Evolutionary conservation across 2,113 vertebrate species (phyloP).

Genomic region (Cervus canadensis): DNA sequence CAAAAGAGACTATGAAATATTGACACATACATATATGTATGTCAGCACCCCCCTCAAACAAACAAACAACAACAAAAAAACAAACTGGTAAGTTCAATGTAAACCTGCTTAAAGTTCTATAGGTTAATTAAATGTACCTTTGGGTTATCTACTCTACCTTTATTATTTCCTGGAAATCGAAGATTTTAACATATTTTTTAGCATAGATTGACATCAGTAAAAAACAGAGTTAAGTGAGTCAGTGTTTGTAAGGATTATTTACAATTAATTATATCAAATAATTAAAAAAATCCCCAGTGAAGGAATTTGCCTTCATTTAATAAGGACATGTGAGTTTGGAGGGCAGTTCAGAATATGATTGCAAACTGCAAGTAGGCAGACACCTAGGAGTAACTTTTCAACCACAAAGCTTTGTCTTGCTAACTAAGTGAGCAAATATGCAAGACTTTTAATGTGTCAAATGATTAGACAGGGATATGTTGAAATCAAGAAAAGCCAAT

Average conservation of each 20-base stretch:
- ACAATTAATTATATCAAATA: constrained; percentile 8
- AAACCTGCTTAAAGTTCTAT: background rate
- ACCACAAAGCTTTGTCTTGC: background rate
- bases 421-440: background rate
- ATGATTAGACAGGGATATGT: background rate
- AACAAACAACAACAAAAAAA: background rate
- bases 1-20: background rate
- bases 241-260: background rate
- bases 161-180: background rate
- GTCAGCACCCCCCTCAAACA: background rate
- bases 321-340: background rate
- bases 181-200: background rate
- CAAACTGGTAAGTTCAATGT: background rate
- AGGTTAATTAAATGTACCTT: background rate
- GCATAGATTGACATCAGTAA: background rate
- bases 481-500: background rate
- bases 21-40: background rate
- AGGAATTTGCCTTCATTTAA: background rate
- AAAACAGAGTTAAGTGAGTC: background rate
- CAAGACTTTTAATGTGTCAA: background rate
- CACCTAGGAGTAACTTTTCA: background rate
- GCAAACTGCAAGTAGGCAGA: background rate
- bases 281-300: background rate
- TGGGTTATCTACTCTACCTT: background rate
- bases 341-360: background rate